phyloP scores from a whole-genome alignment of 2,113 vertebrate genomes.

The Brachionichthys hirsutus region DNA sequence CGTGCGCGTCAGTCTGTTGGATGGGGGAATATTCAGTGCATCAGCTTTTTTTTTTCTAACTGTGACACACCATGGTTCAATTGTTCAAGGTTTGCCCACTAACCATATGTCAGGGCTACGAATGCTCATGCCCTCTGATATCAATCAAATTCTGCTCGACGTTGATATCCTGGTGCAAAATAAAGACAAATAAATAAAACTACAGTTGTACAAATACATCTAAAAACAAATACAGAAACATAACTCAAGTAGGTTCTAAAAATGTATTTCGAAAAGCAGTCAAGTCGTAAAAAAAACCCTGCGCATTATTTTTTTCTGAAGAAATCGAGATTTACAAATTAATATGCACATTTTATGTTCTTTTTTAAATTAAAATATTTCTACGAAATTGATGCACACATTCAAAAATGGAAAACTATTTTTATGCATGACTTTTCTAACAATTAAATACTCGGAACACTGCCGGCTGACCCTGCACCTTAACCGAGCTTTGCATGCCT shows the following conservation, averaged over 20 bases:
- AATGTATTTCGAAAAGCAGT: neutral
- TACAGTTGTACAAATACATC: conserved; percentile 6
- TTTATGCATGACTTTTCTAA: neutral
- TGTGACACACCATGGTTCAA: conserved; percentile 70
- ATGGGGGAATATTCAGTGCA: conserved; percentile 53
- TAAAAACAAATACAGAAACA: neutral
- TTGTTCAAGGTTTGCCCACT: conserved; percentile 76
- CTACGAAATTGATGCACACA: too few species aligned
- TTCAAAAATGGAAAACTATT: neutral
- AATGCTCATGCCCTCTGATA: conserved; percentile 57
- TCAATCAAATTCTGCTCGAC: conserved; percentile 50
- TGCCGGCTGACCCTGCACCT: too few species aligned
- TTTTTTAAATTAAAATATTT: too few species aligned
- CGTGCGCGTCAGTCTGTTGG: conserved; percentile 27
- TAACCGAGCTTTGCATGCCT: conserved; percentile 13
- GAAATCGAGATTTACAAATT: neutral
- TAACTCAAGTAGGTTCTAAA: neutral
- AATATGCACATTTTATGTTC: too few species aligned
- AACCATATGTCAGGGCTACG: conserved; percentile 74
- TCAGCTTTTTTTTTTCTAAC: conserved; percentile 45
- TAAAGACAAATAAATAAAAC: conserved; percentile 12
- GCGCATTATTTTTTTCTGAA: neutral
- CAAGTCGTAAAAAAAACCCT: neutral
- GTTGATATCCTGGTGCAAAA: conserved; percentile 22
- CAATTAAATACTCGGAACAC: neutral